phyloP scores from a whole-genome alignment of 1,140 invertebrate species.

The Drosophila tsacasi region DNA sequence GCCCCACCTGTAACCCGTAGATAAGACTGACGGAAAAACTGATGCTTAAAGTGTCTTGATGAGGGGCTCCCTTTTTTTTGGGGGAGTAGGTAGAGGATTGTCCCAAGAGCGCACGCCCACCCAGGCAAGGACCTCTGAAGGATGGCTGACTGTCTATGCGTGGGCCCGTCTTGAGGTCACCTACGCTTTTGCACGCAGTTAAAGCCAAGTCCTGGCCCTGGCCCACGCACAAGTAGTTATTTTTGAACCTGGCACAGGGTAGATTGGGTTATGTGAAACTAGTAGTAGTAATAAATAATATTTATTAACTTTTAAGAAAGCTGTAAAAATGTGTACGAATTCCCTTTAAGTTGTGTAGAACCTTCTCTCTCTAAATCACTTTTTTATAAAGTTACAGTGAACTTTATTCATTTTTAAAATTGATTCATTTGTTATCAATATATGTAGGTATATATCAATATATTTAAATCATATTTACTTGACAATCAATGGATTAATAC shows the following conservation, averaged over 20 bases:
- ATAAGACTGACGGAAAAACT: conserved; percentile 36
- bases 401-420: not conserved
- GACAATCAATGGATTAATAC: not conserved
- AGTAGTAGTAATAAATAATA: not conserved
- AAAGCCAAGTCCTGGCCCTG: conserved; percentile 32
- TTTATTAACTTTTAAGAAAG: not conserved
- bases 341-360: not conserved
- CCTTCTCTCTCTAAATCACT: not conserved
- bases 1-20: conserved; percentile 38
- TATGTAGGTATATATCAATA: not conserved
- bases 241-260: conserved; percentile 13
- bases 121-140: not conserved
- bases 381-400: not conserved
- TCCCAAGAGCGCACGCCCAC: conserved; percentile 27
- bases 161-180: conserved; percentile 70
- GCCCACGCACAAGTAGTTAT: conserved; percentile 31
- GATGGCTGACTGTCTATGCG: conserved; percentile 25
- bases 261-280: not conserved
- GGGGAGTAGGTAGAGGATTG: too few species aligned
- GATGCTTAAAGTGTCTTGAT: conserved; percentile 35
- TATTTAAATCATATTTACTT: not conserved
- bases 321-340: not conserved
- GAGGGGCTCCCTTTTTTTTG: not conserved
- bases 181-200: conserved; percentile 39
- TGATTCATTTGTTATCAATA: not conserved